phyloP scores from a whole-genome alignment of 2,888 invertebrate genomes.

The Spatulosminthurus flaviceps region DNA sequence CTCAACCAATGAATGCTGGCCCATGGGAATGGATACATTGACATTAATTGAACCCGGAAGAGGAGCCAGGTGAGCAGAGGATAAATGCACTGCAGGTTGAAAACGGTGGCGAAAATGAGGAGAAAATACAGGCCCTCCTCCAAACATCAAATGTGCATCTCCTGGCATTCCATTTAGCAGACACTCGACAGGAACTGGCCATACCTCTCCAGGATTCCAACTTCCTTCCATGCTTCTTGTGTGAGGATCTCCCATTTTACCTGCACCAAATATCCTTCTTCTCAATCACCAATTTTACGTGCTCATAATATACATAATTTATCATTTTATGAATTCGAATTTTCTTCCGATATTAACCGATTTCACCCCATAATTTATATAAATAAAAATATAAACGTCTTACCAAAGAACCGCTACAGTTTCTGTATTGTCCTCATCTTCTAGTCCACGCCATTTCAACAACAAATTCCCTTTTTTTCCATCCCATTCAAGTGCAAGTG shows the following conservation, averaged over 20 bases:
- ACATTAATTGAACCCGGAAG: constrained; percentile 28
- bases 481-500: too few species aligned
- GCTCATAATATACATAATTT: too few species aligned
- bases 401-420: too few species aligned
- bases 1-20: constrained; percentile 40
- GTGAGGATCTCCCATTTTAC: constrained; percentile 47
- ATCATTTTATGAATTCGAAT: too few species aligned
- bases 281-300: too few species aligned
- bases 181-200: constrained; percentile 53
- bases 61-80: constrained; percentile 42
- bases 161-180: constrained; percentile 49
- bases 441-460: too few species aligned
- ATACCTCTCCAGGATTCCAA: constrained; percentile 48
- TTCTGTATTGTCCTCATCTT: too few species aligned
- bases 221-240: constrained; percentile 48
- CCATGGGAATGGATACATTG: constrained; percentile 27
- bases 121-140: constrained; percentile 45
- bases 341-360: too few species aligned
- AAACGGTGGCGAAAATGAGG: constrained; percentile 52
- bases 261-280: not conserved
- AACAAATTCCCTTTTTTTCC: too few species aligned
- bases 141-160: constrained; percentile 53
- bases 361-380: too few species aligned
- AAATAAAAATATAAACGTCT: too few species aligned
- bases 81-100: constrained; percentile 45